A percentile compares a stretch with the other conserved stretches of the same genome.
These are phyloP conservation scores for Lanius collurio DNA, from an alignment of 2,113 vertebrate genomes.

Conservation along the genomic window DNA sequence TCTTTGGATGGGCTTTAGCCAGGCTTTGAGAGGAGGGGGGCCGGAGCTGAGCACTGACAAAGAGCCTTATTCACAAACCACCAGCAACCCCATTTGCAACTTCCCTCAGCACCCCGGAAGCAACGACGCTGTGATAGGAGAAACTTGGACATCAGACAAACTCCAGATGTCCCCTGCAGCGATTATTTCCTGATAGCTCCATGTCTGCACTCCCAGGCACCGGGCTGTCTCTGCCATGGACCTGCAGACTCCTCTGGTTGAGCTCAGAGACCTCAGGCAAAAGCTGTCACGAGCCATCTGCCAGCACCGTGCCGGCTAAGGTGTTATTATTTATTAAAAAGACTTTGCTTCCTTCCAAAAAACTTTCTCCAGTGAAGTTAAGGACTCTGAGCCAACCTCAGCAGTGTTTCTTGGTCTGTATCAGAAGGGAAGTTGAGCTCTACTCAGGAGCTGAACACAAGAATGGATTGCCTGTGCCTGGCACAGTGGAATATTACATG, in stretches of 20 bases:
- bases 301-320: rapidly evolving
- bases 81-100: background rate
- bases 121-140: background rate
- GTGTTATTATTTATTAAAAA: background rate
- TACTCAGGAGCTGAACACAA: background rate
- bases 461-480: background rate
- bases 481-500: rapidly evolving
- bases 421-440: background rate
- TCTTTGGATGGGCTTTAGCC: background rate
- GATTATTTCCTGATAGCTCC: background rate
- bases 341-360: background rate
- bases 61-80: constrained; percentile 19
- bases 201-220: background rate
- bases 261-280: background rate
- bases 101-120: constrained; percentile 20
- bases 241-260: background rate
- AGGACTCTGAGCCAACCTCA: background rate
- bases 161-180: constrained; percentile 46
- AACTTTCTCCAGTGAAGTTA: background rate
- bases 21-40: background rate
- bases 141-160: background rate
- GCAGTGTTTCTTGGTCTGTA: background rate
- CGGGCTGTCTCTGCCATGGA: rapidly evolving
- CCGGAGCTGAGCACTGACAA: constrained; percentile 17
- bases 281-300: background rate